These are phyloP conservation scores for Eupsilia transversa DNA, from an alignment of 2,888 invertebrate genomes.

Conservation along the genomic window DNA sequence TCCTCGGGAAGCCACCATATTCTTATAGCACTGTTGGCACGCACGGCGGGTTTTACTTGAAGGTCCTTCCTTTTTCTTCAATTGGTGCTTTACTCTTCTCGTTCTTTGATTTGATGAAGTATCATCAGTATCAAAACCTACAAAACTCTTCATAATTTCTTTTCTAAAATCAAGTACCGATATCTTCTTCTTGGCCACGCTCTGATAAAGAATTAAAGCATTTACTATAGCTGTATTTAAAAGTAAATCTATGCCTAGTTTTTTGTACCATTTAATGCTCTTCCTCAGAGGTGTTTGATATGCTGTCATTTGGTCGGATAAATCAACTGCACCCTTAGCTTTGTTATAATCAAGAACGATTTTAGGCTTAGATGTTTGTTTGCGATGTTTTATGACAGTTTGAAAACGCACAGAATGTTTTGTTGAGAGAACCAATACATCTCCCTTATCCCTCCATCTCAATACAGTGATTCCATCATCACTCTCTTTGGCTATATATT, in stretches of 20 bases:
- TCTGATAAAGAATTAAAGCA: slow-evolving; percentile 40
- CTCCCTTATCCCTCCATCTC: not conserved
- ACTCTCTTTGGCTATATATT: not conserved
- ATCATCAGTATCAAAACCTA: slow-evolving; percentile 2
- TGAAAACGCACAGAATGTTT: not conserved
- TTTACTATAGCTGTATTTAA: slow-evolving; percentile 47
- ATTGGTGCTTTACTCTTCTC: slow-evolving; percentile 29
- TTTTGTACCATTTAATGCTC: not conserved
- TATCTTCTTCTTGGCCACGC: slow-evolving; percentile 11
- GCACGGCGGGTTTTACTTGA: not conserved
- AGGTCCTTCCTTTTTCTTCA: slow-evolving; percentile 38
- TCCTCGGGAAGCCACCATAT: slow-evolving; percentile 23
- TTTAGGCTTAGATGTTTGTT: too few relatives aligned
- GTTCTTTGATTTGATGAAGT: slow-evolving; percentile 11
- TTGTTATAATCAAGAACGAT: not conserved
- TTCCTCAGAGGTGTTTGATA: not conserved
- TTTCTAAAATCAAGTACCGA: slow-evolving; percentile 10
- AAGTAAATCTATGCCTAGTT: slow-evolving; percentile 51
- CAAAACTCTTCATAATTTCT: slow-evolving; percentile 33
- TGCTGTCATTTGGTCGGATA: not conserved
- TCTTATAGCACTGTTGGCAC: slow-evolving; percentile 32
- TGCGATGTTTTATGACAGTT: too few relatives aligned
- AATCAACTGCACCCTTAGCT: slow-evolving; percentile 3
- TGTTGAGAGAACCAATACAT: not conserved
- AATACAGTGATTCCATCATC: not conserved